phyloP scores from a whole-genome alignment of 2,888 invertebrate genomes.

The Patella depressa region DNA sequence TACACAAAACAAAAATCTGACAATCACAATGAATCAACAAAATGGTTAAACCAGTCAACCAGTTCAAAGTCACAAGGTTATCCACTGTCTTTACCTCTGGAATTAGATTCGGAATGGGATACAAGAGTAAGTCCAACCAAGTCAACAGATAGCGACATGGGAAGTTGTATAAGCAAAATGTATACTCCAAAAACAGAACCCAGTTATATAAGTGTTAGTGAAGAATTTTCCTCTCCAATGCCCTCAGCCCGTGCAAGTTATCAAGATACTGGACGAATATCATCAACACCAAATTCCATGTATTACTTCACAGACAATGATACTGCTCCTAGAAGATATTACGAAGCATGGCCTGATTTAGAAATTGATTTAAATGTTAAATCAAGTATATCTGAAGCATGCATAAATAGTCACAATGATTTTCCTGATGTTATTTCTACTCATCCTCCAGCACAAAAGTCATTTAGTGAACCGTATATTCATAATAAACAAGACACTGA shows the following conservation, averaged over 20 bases:
- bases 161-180: background rate
- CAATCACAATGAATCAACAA: background rate
- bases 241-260: background rate
- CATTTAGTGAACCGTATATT: constrained; percentile 17
- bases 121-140: background rate
- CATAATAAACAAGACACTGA: background rate
- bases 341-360: too few relatives aligned
- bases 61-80: background rate
- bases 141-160: background rate
- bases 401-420: background rate
- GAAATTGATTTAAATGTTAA: too few relatives aligned
- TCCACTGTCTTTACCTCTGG: background rate
- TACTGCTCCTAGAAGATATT: background rate
- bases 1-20: too few relatives aligned
- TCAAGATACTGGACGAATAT: background rate
- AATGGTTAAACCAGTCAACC: background rate
- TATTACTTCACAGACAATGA: background rate
- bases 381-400: too few relatives aligned
- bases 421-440: background rate
- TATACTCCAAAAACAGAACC: background rate
- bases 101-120: background rate
- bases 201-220: background rate
- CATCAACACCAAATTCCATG: background rate
- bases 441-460: background rate
- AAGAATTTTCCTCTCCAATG: background rate